Conservation (phyloP, 37 sponge, comb jelly and placozoan species). For the Lycopodina hypogea region DNA sequence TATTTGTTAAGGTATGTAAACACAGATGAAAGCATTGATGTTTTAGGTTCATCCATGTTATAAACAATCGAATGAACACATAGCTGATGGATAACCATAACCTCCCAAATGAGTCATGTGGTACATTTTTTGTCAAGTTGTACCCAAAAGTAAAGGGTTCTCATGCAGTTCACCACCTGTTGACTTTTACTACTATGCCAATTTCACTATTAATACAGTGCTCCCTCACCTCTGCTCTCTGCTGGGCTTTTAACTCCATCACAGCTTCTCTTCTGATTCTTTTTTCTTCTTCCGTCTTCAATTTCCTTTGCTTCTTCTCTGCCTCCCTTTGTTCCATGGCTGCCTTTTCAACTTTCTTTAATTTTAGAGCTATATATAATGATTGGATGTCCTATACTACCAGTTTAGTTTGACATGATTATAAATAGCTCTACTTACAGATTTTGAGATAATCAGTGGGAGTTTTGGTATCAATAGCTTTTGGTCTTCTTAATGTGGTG, state of each 20-base stretch:
- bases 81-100: no score
- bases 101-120: no score
- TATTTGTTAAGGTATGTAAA: no score
- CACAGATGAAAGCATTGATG: no score
- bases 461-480: not conserved
- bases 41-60: no score
- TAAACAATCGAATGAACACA: no score
- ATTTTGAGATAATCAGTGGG: not conserved
- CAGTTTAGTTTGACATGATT: not conserved
- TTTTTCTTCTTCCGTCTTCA: constrained; percentile 1
- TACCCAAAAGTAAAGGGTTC: no score
- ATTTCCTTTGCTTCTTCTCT: constrained; percentile 2
- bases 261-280: constrained; percentile 11
- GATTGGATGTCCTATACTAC: not conserved
- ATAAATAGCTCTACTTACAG: not conserved
- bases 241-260: constrained; percentile 50
- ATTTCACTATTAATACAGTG: no score
- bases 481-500: not conserved
- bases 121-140: no score
- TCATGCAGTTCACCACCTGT: no score
- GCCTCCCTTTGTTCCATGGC: not conserved
- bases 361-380: not conserved
- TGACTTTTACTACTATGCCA: no score
- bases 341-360: not conserved
- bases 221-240: constrained; percentile 74